Evolutionary conservation across 1,140 invertebrate species (phyloP).

Genomic region (Agraylea sexmaculata): DNA sequence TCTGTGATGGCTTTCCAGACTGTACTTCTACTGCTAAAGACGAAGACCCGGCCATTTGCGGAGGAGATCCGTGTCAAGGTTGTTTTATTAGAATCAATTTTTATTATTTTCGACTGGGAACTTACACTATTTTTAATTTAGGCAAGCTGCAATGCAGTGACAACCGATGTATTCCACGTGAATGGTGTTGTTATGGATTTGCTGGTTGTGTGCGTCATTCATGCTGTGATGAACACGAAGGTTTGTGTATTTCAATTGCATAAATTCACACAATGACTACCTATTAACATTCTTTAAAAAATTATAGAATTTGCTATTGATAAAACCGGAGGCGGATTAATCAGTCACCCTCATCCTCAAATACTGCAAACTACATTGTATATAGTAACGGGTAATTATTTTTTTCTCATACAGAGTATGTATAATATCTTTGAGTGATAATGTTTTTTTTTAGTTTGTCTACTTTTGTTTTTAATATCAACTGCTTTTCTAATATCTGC

Average conservation of each 20-base stretch:
- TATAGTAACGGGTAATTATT: conserved; percentile 14
- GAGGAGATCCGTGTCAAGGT: conserved; percentile 16
- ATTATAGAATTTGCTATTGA: conserved; percentile 10
- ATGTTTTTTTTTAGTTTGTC: conserved; percentile 11
- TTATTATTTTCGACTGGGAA: too few relatives aligned
- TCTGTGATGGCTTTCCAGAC: conserved; percentile 18
- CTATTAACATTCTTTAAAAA: background rate
- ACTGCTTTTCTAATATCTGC: conserved; percentile 14
- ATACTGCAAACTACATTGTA: conserved; percentile 17
- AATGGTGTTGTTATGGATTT: conserved; percentile 15
- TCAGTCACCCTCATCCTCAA: background rate
- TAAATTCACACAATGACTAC: background rate
- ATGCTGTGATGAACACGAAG: conserved; percentile 13
- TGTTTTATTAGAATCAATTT: too few relatives aligned
- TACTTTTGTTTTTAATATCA: conserved; percentile 13
- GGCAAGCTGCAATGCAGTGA: conserved; percentile 14
- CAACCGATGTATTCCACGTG: conserved; percentile 15
- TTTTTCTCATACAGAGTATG: conserved; percentile 1
- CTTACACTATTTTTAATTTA: too few relatives aligned
- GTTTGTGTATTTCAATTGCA: conserved; percentile 7
- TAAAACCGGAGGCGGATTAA: conserved; percentile 12
- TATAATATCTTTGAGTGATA: background rate
- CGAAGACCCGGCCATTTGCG: conserved; percentile 13
- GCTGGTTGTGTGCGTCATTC: conserved; percentile 11
- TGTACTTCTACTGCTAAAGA: conserved; percentile 11